Base-by-base conservation (phyloP, 2,888 invertebrate species). In the Agelastica alni region DNA sequence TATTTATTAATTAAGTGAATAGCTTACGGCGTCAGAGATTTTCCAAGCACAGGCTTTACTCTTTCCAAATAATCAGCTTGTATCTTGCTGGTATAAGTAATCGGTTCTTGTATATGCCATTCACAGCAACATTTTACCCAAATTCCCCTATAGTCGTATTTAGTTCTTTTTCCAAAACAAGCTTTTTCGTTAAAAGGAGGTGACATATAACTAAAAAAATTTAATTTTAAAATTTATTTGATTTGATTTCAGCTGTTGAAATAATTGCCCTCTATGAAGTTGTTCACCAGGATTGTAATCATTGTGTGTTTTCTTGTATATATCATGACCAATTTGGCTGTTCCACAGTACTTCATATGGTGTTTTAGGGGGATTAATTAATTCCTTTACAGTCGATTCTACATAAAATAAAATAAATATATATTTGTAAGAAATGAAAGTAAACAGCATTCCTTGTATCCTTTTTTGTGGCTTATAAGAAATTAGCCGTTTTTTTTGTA, bases 241-340 rank as follows among this genome's bases (percentile, higher is more conserved):
- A n/a, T n/a, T n/a, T n/a, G n/a, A n/a, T 12, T 6, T 5, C 17
- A 36, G 13, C 14, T 12, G 14, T 13, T 36, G 17, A 9, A 48
- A 28, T 16, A 39, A 22, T 46, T 73, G 79, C 75, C 72, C 66
- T 66, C 78, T 69, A 45, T 74, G 65, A 10, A 75, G 63, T 65
- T 71, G 74, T 64, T 81, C 79, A 2, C 75, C 72, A 1, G 78
- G 75, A 59, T 78, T 71, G 61, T 78, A 81, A 66, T 78, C 75
- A 39, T 77, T 75, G 61, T 81, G 80, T 7, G 75, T 78, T 65
- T 75, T 79, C 59, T 67, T 73, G 60, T 81, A 81, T 63, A 78
- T 63, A 6, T 78, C 75, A 58, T 78, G 77, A 6, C 73, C 75
- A 18, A 76, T 64, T 58, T 74, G 72, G 22, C 73, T 70, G 16